phyloP scores from a whole-genome alignment of 92 coral and sea anemone species.

The Meandrina meandrites region DNA sequence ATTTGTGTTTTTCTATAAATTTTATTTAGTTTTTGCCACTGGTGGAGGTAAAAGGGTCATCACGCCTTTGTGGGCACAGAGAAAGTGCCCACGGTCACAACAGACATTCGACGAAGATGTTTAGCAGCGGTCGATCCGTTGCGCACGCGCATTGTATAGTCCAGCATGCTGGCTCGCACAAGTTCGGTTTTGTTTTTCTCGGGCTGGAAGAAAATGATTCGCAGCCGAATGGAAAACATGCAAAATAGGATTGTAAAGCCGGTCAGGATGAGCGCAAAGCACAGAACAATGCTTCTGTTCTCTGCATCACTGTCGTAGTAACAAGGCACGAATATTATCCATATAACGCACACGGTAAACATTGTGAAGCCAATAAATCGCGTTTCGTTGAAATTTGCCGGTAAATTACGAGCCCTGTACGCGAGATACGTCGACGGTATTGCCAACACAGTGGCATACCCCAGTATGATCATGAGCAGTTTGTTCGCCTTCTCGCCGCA shows the following conservation, averaged over 20 bases:
- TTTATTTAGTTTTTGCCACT: not conserved
- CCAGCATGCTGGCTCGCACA: conserved; percentile 88
- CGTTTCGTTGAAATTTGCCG: conserved; percentile 96
- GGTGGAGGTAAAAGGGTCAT: not conserved
- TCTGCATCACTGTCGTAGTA: conserved; percentile 72
- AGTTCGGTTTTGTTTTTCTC: conserved; percentile 83
- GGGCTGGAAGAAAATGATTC: conserved; percentile 90
- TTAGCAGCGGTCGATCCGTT: conserved; percentile 54
- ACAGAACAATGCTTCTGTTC: conserved; percentile 57
- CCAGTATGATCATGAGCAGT: conserved; percentile 79
- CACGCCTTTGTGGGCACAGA: conserved; percentile 36
- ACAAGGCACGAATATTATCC: conserved; percentile 75
- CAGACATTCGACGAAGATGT: conserved; percentile 72
- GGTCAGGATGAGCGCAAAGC: conserved; percentile 74
- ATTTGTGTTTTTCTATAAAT: too few relatives aligned
- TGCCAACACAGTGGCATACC: conserved; percentile 92
- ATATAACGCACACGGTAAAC: conserved; percentile 92
- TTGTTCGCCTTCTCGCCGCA: conserved; percentile 82
- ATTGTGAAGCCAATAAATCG: conserved; percentile 90
- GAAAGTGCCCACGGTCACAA: conserved; percentile 74
- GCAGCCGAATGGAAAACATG: conserved; percentile 79
- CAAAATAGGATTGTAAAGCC: conserved; percentile 79
- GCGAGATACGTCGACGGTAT: conserved; percentile 85
- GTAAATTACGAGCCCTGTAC: conserved; percentile 90
- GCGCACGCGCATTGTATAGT: conserved; percentile 83